Conservation (phyloP, 2,888 invertebrate species). For the Heteropelma amictum region DNA sequence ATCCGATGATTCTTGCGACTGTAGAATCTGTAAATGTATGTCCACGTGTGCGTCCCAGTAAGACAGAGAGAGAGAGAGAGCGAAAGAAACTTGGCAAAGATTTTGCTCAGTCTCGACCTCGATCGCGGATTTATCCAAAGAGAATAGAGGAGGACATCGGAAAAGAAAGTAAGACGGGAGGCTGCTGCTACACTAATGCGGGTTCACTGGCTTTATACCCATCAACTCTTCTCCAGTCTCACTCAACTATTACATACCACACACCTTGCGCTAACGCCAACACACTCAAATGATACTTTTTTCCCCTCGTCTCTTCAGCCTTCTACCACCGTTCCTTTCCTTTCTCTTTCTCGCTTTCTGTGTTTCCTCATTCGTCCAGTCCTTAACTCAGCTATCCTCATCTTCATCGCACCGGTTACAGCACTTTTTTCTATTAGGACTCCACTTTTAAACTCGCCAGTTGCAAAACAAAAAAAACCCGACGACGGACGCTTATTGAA, state of each 20-base stretch:
- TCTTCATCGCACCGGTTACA: constrained; percentile 29
- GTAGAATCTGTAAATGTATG: constrained; percentile 33
- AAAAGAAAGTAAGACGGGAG: constrained; percentile 40
- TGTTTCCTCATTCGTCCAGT: constrained; percentile 20
- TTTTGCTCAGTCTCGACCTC: constrained; percentile 54
- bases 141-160: constrained; percentile 41
- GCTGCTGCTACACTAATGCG: constrained; percentile 31
- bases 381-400: constrained; percentile 14
- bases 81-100: constrained; percentile 40
- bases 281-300: neutral
- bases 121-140: constrained; percentile 54
- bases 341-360: neutral
- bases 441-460: constrained; percentile 23
- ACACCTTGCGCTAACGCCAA: neutral
- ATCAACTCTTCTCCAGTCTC: constrained; percentile 39
- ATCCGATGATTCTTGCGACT: constrained; percentile 52
- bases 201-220: constrained; percentile 44
- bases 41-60: no score
- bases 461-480: constrained; percentile 6
- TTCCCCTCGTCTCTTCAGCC: constrained; percentile 33
- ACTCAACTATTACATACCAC: neutral
- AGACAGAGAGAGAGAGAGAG: constrained; percentile 23
- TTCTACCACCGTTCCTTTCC: constrained; percentile 12
- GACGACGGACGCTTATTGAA: constrained; percentile 53
- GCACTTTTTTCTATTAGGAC: constrained; percentile 16